Evolutionary conservation across 2,797 vertebrate genomes (phyloP), one percentile per base, ranked within the genome.

Genomic region (Remorina albescens): DNA sequence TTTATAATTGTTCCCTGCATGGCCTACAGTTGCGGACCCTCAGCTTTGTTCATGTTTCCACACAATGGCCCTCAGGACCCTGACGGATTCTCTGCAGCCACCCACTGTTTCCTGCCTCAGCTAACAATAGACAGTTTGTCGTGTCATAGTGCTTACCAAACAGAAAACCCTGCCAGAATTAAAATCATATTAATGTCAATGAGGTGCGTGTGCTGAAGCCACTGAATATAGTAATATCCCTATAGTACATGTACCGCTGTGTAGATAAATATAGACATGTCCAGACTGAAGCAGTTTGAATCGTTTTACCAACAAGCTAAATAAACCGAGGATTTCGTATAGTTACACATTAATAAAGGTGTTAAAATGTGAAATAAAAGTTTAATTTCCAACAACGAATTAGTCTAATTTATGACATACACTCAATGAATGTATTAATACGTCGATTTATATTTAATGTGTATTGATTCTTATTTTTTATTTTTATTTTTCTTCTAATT

Each of bases 91-190:
- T 73, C 75, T 74, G 71, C 59, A 68, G 78, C 84, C 68, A n/a
- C 85, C 85, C 86, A 79, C 82, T n/a, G 67, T 76, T 91, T 91
- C 91, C 91, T 87, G 84, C 37, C 37, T 34, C 63, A 12, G 66
- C 84, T 80, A 90, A 92, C 86, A 91, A 92, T 90, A 85, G 85
- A 49, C 57, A 30, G 44, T 70, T 67, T 47, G 70, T 78, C 71
- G 57, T 55, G 62, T 72, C 50, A 21, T 37, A 60, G 21, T 6
- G 81, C 89, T 91, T 84, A 91, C 51, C 54, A 71, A 83, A 88
- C 88, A 83, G 84, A 89, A 85, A 30, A 59, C 50, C 56, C 76
- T 55, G 71, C 70, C 84, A 76, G 0, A 49, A 30, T 58, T 75
- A 68, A 68, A 83, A 77, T 82, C 64, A 74, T 87, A 87, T 82